These are phyloP conservation scores for Morone saxatilis DNA, from an alignment of 2,113 vertebrate genomes.

Conservation along the genomic window DNA sequence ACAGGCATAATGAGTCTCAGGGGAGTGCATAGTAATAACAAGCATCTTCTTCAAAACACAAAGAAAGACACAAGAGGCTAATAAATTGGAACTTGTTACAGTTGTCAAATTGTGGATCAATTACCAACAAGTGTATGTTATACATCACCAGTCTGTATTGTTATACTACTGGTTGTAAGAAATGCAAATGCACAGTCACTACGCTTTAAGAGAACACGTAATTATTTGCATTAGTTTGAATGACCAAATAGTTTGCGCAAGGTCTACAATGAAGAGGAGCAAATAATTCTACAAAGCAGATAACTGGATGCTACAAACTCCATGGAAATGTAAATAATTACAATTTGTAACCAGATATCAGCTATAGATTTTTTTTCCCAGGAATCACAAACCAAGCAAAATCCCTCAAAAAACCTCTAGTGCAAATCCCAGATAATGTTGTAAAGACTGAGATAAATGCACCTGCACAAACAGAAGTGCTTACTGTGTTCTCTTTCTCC, in stretches of 20 bases:
- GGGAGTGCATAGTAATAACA: constrained; percentile 45
- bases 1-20: constrained; percentile 65
- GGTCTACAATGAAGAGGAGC: not conserved
- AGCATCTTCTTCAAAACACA: constrained; percentile 46
- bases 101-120: constrained; percentile 35
- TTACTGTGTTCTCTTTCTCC: not conserved
- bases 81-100: constrained; percentile 48
- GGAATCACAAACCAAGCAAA: not conserved
- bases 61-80: constrained; percentile 37
- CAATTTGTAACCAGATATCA: not conserved
- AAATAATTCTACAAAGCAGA: not conserved
- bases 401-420: not conserved
- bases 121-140: constrained; percentile 25
- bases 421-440: not conserved
- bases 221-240: constrained; percentile 3
- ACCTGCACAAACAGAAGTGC: not conserved
- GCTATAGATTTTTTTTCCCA: not conserved
- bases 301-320: not conserved
- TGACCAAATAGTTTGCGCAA: not conserved
- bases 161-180: not conserved
- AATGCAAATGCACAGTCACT: not conserved
- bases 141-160: not conserved
- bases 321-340: not conserved
- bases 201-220: not conserved
- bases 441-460: not conserved